Conservation (phyloP, 2,113 vertebrate genomes). For the Microtus richardsoni region DNA sequence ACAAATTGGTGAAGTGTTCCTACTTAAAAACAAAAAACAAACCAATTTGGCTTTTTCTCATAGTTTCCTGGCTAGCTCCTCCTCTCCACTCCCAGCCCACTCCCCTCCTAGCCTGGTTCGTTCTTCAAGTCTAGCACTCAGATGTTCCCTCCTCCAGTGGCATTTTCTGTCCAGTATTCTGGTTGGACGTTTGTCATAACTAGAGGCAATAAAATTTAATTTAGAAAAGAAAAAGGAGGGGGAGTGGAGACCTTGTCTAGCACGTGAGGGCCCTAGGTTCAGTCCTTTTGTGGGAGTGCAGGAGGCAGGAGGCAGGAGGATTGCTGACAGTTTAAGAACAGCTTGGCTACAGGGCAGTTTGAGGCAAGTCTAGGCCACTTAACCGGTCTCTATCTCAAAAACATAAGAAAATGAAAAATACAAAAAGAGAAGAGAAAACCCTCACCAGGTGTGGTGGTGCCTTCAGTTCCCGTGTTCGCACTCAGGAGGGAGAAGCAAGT, state of each 20-base stretch:
- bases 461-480: background rate
- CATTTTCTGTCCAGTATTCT: background rate
- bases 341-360: background rate
- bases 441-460: background rate
- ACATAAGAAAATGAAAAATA: background rate
- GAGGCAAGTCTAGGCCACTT: background rate
- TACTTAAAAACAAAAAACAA: conserved; percentile 15
- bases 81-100: background rate
- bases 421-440: background rate
- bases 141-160: background rate
- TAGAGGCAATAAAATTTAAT: background rate
- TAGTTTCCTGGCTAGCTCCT: background rate
- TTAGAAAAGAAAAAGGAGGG: no score
- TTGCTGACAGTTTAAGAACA: background rate
- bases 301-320: no score
- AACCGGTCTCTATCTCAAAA: background rate
- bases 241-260: background rate
- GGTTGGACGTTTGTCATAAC: background rate
- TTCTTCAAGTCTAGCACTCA: background rate
- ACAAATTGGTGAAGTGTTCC: background rate
- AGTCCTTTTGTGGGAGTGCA: background rate
- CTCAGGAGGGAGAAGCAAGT: background rate
- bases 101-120: background rate
- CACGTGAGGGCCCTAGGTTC: background rate
- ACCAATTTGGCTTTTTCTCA: background rate